phyloP scores from a whole-genome alignment of 2,888 invertebrate genomes.

The Scrobipalpa costella region DNA sequence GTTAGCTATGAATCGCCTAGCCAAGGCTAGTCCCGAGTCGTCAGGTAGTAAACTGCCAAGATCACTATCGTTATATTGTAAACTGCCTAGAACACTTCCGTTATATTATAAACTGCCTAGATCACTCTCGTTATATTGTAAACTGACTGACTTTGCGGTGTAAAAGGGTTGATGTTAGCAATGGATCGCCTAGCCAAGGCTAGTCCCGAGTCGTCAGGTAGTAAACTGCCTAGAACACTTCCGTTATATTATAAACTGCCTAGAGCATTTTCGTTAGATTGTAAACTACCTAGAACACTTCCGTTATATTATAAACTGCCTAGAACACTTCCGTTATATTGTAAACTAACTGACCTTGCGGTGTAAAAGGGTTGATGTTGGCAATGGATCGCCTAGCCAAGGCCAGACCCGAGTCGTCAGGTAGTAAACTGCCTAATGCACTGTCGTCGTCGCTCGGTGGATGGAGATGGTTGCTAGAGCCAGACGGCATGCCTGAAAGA shows the following conservation, averaged over 20 bases:
- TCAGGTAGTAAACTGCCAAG: too few species aligned
- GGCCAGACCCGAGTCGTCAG: slow-evolving; percentile 53
- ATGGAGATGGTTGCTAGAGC: slow-evolving; percentile 67
- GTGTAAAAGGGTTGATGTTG: slow-evolving; percentile 94
- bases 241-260: too few species aligned
- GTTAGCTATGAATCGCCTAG: slow-evolving; percentile 83
- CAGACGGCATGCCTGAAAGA: slow-evolving; percentile 62
- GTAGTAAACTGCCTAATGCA: slow-evolving; percentile 65
- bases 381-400: slow-evolving; percentile 76
- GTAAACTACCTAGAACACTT: too few species aligned
- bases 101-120: too few species aligned
- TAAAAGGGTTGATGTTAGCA: slow-evolving; percentile 93
- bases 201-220: too few species aligned
- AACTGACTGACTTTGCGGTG: slow-evolving; percentile 83
- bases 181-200: slow-evolving; percentile 63
- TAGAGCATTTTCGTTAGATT: too few species aligned
- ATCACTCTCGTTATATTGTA: too few species aligned
- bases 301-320: too few species aligned
- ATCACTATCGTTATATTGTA: too few species aligned
- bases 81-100: too few species aligned
- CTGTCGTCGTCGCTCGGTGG: slow-evolving; percentile 70
- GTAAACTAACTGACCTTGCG: slow-evolving; percentile 81
- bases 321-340: too few species aligned
- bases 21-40: slow-evolving; percentile 27
- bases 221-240: too few species aligned